Evolutionary conservation across 2,797 vertebrate species (phyloP).

Genomic region (Lepus townsendii): DNA sequence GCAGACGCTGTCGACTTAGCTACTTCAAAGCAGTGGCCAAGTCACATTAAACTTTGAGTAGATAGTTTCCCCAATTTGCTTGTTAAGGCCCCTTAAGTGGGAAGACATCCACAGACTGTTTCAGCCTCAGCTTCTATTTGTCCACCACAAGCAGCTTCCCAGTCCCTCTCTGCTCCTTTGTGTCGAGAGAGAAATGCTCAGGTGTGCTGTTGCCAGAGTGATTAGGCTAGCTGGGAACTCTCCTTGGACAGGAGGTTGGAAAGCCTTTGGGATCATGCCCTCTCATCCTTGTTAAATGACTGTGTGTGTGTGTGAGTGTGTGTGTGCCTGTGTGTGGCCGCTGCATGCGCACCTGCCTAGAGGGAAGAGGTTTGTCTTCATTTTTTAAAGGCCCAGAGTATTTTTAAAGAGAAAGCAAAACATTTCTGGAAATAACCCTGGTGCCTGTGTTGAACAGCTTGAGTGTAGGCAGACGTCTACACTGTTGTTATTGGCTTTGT

Average conservation of each 20-base stretch:
- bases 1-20: slow-evolving; percentile 79
- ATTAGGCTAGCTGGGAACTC: slow-evolving; percentile 85
- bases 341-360: slow-evolving; percentile 31
- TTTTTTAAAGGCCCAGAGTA: slow-evolving; percentile 59
- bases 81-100: slow-evolving; percentile 71
- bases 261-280: slow-evolving; percentile 85
- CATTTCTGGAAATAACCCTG: slow-evolving; percentile 7
- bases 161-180: slow-evolving; percentile 79
- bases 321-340: not conserved
- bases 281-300: slow-evolving; percentile 84
- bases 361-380: slow-evolving; percentile 37
- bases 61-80: slow-evolving; percentile 83
- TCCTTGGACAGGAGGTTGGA: slow-evolving; percentile 85
- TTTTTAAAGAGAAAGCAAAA: slow-evolving; percentile 76
- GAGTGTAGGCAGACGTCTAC: not conserved
- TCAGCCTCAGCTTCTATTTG: slow-evolving; percentile 80
- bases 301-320: not conserved
- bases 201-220: slow-evolving; percentile 82
- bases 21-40: slow-evolving; percentile 83
- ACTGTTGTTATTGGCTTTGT: not conserved
- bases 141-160: slow-evolving; percentile 77
- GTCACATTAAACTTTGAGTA: slow-evolving; percentile 84
- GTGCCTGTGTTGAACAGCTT: not conserved
- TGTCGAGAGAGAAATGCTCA: slow-evolving; percentile 83
- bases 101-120: slow-evolving; percentile 65